Percentiles rank a stretch among this genome's conserved stretches.
These are phyloP conservation scores for Peucedramus taeniatus DNA, from an alignment of 2,113 vertebrate species.

Conservation along the genomic window DNA sequence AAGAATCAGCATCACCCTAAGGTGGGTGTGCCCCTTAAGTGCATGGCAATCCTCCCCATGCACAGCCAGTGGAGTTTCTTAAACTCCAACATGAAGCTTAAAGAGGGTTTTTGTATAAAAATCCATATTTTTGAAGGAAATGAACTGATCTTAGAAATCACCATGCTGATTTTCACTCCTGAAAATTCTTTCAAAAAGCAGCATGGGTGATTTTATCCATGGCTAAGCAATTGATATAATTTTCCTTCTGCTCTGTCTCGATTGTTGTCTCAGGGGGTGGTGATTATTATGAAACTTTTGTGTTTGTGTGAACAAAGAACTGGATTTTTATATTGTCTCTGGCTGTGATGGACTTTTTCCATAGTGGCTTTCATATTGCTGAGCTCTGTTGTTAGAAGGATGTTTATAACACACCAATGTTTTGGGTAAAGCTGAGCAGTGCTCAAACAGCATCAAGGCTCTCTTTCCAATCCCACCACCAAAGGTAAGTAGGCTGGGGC, in stretches of 20 bases:
- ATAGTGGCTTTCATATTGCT: neutral
- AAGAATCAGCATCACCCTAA: accelerated
- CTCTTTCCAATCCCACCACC: neutral
- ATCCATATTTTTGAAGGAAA: neutral
- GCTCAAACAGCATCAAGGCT: neutral
- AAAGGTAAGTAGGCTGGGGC: neutral
- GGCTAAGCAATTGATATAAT: neutral
- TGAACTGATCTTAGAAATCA: neutral
- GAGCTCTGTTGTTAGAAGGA: neutral
- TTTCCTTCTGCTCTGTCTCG: neutral
- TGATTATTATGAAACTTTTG: neutral
- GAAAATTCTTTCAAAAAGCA: neutral
- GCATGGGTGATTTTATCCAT: neutral
- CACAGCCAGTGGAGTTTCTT: neutral
- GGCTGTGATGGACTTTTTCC: neutral
- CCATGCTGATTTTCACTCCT: neutral
- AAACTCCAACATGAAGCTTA: neutral
- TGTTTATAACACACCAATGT: neutral
- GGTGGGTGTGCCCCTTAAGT: too few relatives aligned
- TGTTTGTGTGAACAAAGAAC: accelerated
- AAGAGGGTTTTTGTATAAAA: neutral
- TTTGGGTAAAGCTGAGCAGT: neutral
- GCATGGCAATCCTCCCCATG: neutral
- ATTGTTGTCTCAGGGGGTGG: neutral
- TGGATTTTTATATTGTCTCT: neutral